Evolutionary conservation across 2,113 vertebrate genomes (phyloP), one percentile per base, ranked within the genome.

Genomic region (Hymenochirus boettgeri): DNA sequence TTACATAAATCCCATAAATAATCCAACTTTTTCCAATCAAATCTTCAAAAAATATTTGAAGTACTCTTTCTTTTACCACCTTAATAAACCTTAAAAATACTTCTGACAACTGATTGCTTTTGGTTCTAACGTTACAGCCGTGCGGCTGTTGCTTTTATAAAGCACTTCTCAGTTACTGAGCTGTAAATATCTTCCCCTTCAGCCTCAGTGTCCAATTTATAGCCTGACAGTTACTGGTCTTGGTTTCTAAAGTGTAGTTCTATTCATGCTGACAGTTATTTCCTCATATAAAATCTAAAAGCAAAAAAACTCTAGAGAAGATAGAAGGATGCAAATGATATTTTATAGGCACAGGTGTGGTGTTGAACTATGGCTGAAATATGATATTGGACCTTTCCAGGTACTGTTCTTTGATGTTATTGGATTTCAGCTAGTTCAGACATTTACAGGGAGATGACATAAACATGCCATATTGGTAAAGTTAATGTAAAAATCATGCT

Each of bases 121-220:
- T 75, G 75, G 64, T 72, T 73, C 76, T 78, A 73, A 73, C 64
- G 74, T 78, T 74, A 75, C 74, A 77, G 61, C 54, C 57, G 22
- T 73, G 75, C 70, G 70, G 70, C 53, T 74, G 70, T 74, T 79
- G 73, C 73, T 74, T 73, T 80, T 85, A 75, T 74, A 81, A 70
- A 71, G 70, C 75, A 70, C 63, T 46, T 77, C 80, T 78, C 72
- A 0, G 57, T 77, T 75, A 76, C 81, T 57, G 66, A 74, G 79
- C 77, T 65, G 50, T 70, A 76, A 79, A 77, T 56, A 61, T 75
- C 69, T 72, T 67, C 69, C 74, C 74, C 71, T 70, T 83, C 78
- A 70, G 77, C 61, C 71, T 57, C 70, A 71, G 61, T 72, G 56
- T 78, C 75, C 76, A 64, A 72, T 74, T 72, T 75, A 73, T 76